Base-by-base conservation (phyloP, 2,797 vertebrate species). In the Mionectes olivaceus region DNA sequence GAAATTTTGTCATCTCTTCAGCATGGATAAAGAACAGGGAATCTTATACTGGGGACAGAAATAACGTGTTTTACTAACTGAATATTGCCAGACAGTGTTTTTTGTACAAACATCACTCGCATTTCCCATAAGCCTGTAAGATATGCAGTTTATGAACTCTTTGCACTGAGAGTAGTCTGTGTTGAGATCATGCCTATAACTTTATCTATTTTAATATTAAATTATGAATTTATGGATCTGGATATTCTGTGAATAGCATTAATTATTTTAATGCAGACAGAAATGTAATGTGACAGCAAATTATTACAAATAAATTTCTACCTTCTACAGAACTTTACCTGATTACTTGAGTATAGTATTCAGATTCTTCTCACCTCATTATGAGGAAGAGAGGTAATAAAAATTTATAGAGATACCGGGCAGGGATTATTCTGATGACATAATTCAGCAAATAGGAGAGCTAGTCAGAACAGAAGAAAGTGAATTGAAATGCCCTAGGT, bases 1-100 rank as follows among this genome's bases (percentile, higher is more conserved):
- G 73, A 92, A 93, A 71, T 81, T 93, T 60, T 80, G 53, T 89
- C 75, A 71, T 50, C 57, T 71, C 92, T 87, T 90, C 70, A 90
- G 44, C 39, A 9, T 6, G 23, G 50, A 69, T 52, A 92, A 92
- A 84, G 64, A 18, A 87, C 17, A 83, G 32, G 8, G 15, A 78
- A 49, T 91, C 19, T 60, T 80, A 65, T 59, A 35, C 16, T 46
- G 30, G 10, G 67, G 18, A n/a, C 39, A 61, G 87, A 91, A 88
- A 90, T 65, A 75, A 88, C 86, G 27, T 79, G 11, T 61, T 88
- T 93, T 81, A 65, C 59, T 73, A 81, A 78, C 43, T 52, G 39
- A 70, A 71, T 64, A 70, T 75, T 75, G 39, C 22, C 65, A 93
- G 85, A 39, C 41, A 65, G 9, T 1, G 1, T 69, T 71, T 65